Conservation (phyloP, 2,888 invertebrate species). For the Eledona agricola region DNA sequence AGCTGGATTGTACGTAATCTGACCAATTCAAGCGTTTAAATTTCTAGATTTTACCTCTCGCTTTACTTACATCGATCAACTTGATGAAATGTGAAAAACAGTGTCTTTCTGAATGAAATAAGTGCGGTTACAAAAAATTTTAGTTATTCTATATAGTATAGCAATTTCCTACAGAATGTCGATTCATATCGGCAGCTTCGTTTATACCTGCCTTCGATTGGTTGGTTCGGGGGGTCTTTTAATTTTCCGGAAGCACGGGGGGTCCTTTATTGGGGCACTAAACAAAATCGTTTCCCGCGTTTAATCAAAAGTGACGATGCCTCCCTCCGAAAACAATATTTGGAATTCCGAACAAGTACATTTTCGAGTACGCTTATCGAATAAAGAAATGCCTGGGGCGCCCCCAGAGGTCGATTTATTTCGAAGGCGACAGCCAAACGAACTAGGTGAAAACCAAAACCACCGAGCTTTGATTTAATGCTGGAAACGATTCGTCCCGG, state of each 20-base stretch:
- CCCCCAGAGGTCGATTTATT: slow-evolving; percentile 47
- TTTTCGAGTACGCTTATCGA: slow-evolving; percentile 39
- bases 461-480: slow-evolving; percentile 47
- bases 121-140: too few relatives aligned
- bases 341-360: slow-evolving; percentile 42
- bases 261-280: slow-evolving; percentile 6
- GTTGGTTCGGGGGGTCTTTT: too few relatives aligned
- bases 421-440: slow-evolving; percentile 45
- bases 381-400: slow-evolving; percentile 39
- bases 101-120: too few relatives aligned
- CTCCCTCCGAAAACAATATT: slow-evolving; percentile 38
- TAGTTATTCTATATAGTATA: too few relatives aligned
- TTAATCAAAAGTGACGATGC: slow-evolving; percentile 16
- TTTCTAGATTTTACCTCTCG: too few relatives aligned
- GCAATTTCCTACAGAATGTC: too few relatives aligned
- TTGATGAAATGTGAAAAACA: too few relatives aligned
- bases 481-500: slow-evolving; percentile 38
- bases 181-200: too few relatives aligned
- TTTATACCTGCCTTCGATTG: too few relatives aligned
- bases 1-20: slow-evolving; percentile 44
- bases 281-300: slow-evolving; percentile 10
- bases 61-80: too few relatives aligned
- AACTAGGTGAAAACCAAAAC: slow-evolving; percentile 48
- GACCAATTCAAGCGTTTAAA: too few relatives aligned
- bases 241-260: too few relatives aligned